Conservation (phyloP, 2,888 invertebrate species). For the Carpatolechia fugitivella region DNA sequence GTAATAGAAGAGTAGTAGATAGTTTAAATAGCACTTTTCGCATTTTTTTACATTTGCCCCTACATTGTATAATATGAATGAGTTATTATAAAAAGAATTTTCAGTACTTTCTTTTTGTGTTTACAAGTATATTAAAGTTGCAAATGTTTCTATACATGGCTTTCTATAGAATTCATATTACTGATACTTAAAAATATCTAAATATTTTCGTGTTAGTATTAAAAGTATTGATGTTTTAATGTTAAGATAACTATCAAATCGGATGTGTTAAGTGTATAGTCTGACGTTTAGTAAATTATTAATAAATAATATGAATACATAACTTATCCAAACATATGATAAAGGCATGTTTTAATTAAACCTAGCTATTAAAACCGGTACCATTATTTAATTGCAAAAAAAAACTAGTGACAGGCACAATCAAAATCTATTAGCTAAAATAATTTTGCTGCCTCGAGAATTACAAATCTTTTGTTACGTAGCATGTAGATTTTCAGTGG, state of each 20-base stretch:
- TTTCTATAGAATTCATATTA: slow-evolving; percentile 23
- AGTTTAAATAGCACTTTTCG: too few species aligned
- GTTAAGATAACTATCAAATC: slow-evolving; percentile 11
- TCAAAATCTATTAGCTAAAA: neutral
- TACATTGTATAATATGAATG: too few species aligned
- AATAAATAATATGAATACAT: neutral
- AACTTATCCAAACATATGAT: neutral
- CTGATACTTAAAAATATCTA: slow-evolving; percentile 24
- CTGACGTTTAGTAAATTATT: neutral
- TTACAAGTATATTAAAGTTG: too few species aligned
- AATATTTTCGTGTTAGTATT: slow-evolving; percentile 43
- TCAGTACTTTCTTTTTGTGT: too few species aligned
- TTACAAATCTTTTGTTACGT: neutral
- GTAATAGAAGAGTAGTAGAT: too few species aligned
- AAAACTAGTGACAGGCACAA: too few species aligned
- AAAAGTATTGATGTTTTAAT: slow-evolving; percentile 42
- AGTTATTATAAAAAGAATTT: too few species aligned
- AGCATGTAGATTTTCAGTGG: too few species aligned
- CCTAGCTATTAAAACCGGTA: neutral
- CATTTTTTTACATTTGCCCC: too few species aligned
- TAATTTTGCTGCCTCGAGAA: neutral
- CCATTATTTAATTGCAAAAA: too few species aligned
- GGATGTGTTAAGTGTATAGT: slow-evolving; percentile 8
- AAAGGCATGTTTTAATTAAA: neutral
- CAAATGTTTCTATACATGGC: neutral